These are phyloP conservation scores for Mellivora capensis DNA, from an alignment of 2,113 vertebrate genomes.

Conservation along the genomic window DNA sequence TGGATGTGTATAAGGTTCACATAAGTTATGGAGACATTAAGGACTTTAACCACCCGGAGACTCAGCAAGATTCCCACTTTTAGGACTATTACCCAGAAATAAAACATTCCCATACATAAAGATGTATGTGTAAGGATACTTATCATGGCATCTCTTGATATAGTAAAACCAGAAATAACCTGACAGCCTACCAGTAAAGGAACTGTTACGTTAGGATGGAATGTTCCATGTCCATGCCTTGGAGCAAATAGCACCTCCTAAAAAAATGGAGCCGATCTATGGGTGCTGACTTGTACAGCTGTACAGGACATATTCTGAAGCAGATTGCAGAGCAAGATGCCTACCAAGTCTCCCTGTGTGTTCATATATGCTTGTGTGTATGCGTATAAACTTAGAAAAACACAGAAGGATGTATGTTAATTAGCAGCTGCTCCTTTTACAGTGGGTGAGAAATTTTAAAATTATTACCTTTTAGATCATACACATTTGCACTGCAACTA, in stretches of 20 bases:
- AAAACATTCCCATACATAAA: background rate
- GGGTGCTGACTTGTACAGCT: background rate
- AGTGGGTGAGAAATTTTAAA: background rate
- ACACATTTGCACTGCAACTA: background rate
- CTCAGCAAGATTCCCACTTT: background rate
- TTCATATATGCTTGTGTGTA: background rate
- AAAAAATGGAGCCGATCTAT: background rate
- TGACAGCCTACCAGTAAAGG: background rate
- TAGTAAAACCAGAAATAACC: background rate
- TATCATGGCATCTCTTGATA: background rate
- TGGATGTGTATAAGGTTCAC: background rate
- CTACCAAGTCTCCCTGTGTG: background rate
- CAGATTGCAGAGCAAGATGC: background rate
- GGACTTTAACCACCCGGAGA: background rate
- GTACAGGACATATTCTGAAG: background rate
- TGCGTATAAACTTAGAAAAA: background rate
- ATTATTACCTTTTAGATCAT: background rate
- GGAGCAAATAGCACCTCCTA: background rate
- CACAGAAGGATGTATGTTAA: background rate
- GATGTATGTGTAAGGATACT: background rate
- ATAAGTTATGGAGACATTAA: background rate
- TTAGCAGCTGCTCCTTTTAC: background rate
- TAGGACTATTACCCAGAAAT: background rate
- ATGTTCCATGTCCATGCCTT: background rate
- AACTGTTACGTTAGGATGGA: background rate